Evolutionary conservation across 2,113 vertebrate species (phyloP), one percentile per base, ranked within the genome.

Genomic region (Trogon surrucura): DNA sequence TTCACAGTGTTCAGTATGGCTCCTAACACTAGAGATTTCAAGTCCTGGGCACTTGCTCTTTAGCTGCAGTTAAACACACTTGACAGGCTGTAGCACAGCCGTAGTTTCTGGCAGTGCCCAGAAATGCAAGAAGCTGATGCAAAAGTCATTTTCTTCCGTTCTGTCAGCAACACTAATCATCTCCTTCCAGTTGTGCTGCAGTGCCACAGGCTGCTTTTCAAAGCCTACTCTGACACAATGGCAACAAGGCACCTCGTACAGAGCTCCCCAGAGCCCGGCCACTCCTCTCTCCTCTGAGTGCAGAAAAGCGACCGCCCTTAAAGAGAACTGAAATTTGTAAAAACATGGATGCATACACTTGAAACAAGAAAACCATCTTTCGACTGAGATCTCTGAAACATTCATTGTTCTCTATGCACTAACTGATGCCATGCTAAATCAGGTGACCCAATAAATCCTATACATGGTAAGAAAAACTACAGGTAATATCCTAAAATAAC

Each of bases 251-350:
- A 61, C n/a, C 21, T 62, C 1, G 0, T 2, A 8, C 38, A 34
- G 60, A 56, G 60, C 47, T 66, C 80, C 26, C 10, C 0, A 1
- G 29, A 65, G 85, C 74, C 25, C 29, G 10, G 29, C 1, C 0
- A 9, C 44, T 45, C 32, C 57, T n/a, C 41, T 9, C 21, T 2
- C 3, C 10, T 34, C 15, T 0, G 0, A 5, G 3, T 30, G 77
- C 65, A 57, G 71, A 4, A 50, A 27, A 64, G 56, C 36, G 9
- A 36, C 36, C 36, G 8, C 36, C 48, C 71, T 54, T 48, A 66
- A 44, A 69, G 6, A 72, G 41, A 62, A 61, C 5, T n/a, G 13
- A 19, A 47, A 18, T 51, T 58, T 41, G 7, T 21, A n/a, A 81
- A 75, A 64, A 78, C 38, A 47, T 16, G 60, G 77, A 71, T 38